Percentiles rank a stretch among this genome's conserved stretches.
phyloP scores from a whole-genome alignment of 2,888 invertebrate species.

The Hermaeophaga mercurialis region DNA sequence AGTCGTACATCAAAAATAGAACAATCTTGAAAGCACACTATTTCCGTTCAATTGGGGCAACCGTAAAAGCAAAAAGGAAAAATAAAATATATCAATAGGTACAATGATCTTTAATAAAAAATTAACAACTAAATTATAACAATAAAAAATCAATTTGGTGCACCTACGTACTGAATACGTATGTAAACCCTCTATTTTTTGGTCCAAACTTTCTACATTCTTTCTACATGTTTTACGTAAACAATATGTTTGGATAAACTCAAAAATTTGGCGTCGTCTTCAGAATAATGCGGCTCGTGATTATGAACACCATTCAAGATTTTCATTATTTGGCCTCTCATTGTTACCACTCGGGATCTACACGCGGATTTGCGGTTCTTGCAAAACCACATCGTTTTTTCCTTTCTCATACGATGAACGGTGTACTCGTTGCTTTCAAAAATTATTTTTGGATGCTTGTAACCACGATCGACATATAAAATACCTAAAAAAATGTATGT shows the following conservation, averaged over 20 bases:
- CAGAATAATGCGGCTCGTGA: constrained; percentile 16
- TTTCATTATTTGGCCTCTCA: constrained; percentile 18
- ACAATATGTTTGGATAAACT: constrained; percentile 15
- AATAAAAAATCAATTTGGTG: too few relatives aligned
- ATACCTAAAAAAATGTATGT: constrained; percentile 31
- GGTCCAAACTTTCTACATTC: neutral
- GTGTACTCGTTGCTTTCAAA: constrained; percentile 35
- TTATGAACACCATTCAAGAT: constrained; percentile 26
- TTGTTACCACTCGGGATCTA: constrained; percentile 20
- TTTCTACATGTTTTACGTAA: neutral
- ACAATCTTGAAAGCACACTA: too few relatives aligned
- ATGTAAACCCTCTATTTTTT: too few relatives aligned
- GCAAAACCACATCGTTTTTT: constrained; percentile 43
- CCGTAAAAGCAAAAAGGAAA: too few relatives aligned
- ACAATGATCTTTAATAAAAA: too few relatives aligned
- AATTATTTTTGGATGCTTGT: constrained; percentile 38
- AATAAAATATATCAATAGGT: too few relatives aligned
- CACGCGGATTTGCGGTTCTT: constrained; percentile 15
- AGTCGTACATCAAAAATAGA: too few relatives aligned
- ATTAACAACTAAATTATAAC: too few relatives aligned
- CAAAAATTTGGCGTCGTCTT: constrained; percentile 4
- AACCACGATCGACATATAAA: constrained; percentile 35
- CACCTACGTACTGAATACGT: too few relatives aligned
- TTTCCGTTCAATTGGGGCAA: too few relatives aligned
- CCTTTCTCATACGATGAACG: constrained; percentile 35